Evolutionary conservation across 2,888 invertebrate genomes (phyloP), one percentile per base, ranked within the genome.

Genomic region (Gnatocerus cornutus): DNA sequence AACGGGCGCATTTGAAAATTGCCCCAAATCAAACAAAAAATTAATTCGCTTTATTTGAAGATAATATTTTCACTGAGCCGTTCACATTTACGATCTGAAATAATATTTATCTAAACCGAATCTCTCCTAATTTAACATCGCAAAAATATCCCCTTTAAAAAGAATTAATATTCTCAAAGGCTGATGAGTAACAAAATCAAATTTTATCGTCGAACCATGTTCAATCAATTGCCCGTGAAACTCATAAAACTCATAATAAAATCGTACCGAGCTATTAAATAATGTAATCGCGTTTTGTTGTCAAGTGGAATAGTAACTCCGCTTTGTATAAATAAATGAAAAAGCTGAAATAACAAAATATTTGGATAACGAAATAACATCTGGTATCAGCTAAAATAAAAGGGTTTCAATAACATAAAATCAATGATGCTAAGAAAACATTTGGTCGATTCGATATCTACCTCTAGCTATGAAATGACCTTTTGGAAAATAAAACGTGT

Each of bases 371-470:
- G 37, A 8, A 46, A 21, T 46, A 59, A 59, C 59, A 59, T 46
- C 59, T 41, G 46, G 29, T 30, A 46, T 48, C 37, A 48, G 33
- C 33, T 48, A 61, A 37, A 61, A 61, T 46, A 61, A 61, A 61
- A 61, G 52, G 62, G 43, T 63, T 63, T 27, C 52, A 39, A 63
- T 63, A 50, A 63, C 50, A 52, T 63, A 29, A 52, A 63, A 41
- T 50, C 62, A 52, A 52, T 52, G 62, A 50, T 48, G 52, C 62
- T 63, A 63, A 63, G 33, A 63, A 46, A 63, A 63, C 61, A 61
- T 61, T 61, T 21, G 46, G 46, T 43, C 43, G 53, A 27, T 41
- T 37, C 56, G 43, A 56, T 56, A 41, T 27, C 41, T 56, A 56
- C 56, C 27, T 41, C 27, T 16, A 16, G 43, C 56, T 41, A 16